Percentiles rank a stretch among this genome's conserved stretches.
Evolutionary conservation across 2,888 invertebrate genomes (phyloP).

Genomic region (Sinentomon sp.): DNA sequence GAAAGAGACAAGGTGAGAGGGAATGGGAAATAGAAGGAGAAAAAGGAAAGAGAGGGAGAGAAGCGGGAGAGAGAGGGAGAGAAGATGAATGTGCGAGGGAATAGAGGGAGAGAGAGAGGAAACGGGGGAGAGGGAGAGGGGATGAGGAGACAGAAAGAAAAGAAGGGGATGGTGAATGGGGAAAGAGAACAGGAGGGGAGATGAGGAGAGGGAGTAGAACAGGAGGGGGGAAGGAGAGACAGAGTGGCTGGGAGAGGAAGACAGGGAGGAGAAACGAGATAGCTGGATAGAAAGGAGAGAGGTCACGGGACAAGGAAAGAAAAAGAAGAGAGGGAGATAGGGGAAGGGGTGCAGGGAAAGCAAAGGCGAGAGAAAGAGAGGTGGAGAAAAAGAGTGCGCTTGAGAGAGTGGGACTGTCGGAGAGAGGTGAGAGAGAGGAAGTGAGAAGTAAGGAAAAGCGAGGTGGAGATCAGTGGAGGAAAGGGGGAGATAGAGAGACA

Average conservation of each 20-base stretch:
- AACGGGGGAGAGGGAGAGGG: background rate
- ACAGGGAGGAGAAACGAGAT: background rate
- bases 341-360: slow-evolving; percentile 4
- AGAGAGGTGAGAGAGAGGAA: slow-evolving; percentile 15
- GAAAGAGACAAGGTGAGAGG: slow-evolving; percentile 1
- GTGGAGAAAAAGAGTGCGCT: slow-evolving; percentile 17
- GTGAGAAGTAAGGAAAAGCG: slow-evolving; percentile 9
- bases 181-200: background rate
- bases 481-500: slow-evolving; percentile 4
- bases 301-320: background rate
- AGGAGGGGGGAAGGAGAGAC: background rate
- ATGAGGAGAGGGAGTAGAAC: background rate
- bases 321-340: slow-evolving; percentile 5
- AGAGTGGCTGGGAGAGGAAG: background rate
- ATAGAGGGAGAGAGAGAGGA: slow-evolving; percentile 3
- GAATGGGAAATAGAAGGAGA: background rate
- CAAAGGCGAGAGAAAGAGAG: slow-evolving; percentile 11
- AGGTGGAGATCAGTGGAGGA: background rate
- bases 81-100: slow-evolving; percentile 1
- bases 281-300: background rate
- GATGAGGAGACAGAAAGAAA: background rate
- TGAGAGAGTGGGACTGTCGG: slow-evolving; percentile 12
- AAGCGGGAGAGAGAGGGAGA: background rate
- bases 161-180: background rate
- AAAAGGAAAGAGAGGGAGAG: background rate